Conservation (phyloP, 2,797 vertebrate species). For the Taeniopygia guttata region DNA sequence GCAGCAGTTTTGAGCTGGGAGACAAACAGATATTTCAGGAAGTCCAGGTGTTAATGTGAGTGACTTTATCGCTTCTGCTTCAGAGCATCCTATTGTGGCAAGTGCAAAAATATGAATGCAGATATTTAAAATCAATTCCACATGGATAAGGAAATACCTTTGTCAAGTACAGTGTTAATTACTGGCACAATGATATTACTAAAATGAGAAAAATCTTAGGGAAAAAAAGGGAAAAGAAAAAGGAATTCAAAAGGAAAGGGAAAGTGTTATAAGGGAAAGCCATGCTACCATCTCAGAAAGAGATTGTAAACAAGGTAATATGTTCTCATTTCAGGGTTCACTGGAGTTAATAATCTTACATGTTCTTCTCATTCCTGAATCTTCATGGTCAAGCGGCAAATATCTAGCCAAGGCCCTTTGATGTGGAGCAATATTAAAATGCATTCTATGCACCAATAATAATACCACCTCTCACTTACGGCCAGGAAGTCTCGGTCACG, state of each 20-base stretch:
- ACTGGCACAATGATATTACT: background rate
- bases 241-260: background rate
- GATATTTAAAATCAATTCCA: background rate
- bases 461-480: background rate
- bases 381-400: constrained; percentile 33
- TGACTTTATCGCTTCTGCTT: background rate
- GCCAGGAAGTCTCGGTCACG: fast-evolving
- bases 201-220: background rate
- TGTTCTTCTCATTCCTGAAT: constrained; percentile 20
- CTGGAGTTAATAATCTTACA: constrained; percentile 48
- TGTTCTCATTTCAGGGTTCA: constrained; percentile 55
- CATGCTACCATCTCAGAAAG: background rate
- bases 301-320: constrained; percentile 10
- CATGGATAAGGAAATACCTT: background rate
- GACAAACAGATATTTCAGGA: background rate
- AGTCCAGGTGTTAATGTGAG: background rate
- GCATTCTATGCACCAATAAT: background rate
- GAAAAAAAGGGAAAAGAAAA: background rate
- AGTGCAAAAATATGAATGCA: background rate
- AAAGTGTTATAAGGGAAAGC: background rate
- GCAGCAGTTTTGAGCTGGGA: background rate
- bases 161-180: background rate
- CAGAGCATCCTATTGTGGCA: background rate
- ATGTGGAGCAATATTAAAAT: background rate
- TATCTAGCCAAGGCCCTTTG: background rate